These are phyloP conservation scores for Ianthella basta DNA, from an alignment of 37 sponge, comb jelly and placozoan species.

Conservation along the genomic window DNA sequence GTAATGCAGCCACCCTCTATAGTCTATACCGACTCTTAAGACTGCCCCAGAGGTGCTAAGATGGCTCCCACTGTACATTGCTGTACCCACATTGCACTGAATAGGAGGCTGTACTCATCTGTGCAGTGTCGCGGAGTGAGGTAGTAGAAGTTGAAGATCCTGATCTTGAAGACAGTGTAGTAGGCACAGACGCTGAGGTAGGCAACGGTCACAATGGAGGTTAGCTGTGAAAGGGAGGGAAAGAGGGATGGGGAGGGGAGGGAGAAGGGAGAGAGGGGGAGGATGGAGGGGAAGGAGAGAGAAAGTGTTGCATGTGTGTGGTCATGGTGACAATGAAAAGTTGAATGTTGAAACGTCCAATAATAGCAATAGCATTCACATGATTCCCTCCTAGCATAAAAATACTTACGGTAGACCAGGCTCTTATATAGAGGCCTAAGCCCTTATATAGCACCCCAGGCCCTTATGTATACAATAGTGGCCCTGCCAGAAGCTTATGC, in stretches of 20 bases:
- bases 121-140: slow-evolving; percentile 90
- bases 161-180: slow-evolving; percentile 91
- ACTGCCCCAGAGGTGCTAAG: too few species aligned
- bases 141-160: slow-evolving; percentile 95
- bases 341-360: too few species aligned
- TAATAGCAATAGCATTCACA: too few species aligned
- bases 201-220: slow-evolving; percentile 78
- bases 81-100: slow-evolving; percentile 80
- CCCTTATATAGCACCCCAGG: too few species aligned
- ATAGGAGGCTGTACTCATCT: slow-evolving; percentile 93
- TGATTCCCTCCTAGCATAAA: too few species aligned
- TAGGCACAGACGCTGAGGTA: slow-evolving; percentile 95
- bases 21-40: too few species aligned
- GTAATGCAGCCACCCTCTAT: too few species aligned
- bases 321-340: background rate
- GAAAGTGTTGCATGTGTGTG: background rate
- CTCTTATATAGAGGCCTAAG: background rate
- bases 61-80: too few species aligned
- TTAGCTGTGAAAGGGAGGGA: slow-evolving; percentile 37
- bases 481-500: too few species aligned
- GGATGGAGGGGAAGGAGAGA: too few species aligned
- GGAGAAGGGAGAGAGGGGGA: background rate
- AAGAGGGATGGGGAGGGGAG: background rate
- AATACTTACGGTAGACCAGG: too few species aligned
- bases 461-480: too few species aligned